phyloP scores from a whole-genome alignment of 2,797 vertebrate species.

The Alectoris magna region DNA sequence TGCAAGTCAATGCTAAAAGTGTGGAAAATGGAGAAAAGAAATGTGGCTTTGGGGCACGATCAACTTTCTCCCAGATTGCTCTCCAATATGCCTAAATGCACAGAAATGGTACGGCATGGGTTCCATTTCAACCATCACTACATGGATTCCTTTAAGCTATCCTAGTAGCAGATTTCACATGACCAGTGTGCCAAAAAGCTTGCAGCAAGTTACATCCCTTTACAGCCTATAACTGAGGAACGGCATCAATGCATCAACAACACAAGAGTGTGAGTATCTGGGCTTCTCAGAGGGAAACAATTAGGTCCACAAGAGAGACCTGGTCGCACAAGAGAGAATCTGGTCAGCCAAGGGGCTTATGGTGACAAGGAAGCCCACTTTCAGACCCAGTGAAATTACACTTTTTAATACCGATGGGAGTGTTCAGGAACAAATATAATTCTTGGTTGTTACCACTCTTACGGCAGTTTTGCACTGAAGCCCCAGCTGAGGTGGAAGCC shows the following conservation, averaged over 20 bases:
- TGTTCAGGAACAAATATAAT: background rate
- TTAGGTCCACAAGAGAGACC: background rate
- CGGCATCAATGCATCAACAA: background rate
- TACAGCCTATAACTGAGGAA: accelerated
- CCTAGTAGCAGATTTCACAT: background rate
- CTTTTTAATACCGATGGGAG: background rate
- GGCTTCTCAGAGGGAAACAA: accelerated
- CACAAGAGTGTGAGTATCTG: background rate
- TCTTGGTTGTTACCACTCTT: background rate
- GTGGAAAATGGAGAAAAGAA: background rate
- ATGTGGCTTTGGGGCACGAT: accelerated
- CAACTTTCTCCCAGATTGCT: background rate
- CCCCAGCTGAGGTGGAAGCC: background rate
- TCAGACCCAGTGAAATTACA: background rate
- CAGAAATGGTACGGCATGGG: background rate
- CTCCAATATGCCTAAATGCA: background rate
- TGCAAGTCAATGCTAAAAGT: background rate
- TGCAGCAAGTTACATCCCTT: background rate
- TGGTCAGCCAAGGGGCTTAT: background rate
- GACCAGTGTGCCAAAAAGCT: background rate
- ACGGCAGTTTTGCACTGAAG: background rate
- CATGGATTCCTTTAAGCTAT: background rate
- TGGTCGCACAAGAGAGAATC: background rate
- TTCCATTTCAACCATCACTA: background rate
- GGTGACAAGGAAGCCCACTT: background rate